Conservation (phyloP, 1,140 invertebrate species). For the Drosophila carrolli region DNA sequence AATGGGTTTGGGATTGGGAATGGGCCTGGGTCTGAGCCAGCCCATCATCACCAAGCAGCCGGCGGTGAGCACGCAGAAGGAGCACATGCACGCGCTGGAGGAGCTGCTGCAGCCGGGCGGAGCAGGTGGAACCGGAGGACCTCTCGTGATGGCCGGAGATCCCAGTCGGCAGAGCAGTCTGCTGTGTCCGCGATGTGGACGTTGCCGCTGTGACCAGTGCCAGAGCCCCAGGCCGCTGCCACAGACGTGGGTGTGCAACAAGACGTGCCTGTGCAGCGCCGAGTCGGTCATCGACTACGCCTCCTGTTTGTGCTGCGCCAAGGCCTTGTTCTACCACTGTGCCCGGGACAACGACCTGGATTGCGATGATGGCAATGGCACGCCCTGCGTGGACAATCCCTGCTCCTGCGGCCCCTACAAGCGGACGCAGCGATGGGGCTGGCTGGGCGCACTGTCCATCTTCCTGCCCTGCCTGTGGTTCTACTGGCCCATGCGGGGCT, state of each 20-base stretch:
- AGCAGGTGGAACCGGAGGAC: constrained; percentile 43
- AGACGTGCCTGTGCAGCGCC: constrained; percentile 93
- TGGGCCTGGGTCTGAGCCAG: constrained; percentile 24
- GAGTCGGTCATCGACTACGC: constrained; percentile 94
- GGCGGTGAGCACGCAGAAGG: constrained; percentile 69
- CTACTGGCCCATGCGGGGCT: constrained; percentile 95
- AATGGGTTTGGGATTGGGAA: constrained; percentile 13
- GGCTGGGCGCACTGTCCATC: constrained; percentile 91
- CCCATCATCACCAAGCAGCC: constrained; percentile 87
- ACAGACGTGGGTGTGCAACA: constrained; percentile 94
- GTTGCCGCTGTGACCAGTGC: constrained; percentile 94
- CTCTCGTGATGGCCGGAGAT: constrained; percentile 71
- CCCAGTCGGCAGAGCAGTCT: constrained; percentile 77
- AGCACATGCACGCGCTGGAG: constrained; percentile 85
- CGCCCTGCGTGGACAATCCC: constrained; percentile 92
- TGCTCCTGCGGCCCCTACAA: constrained; percentile 92
- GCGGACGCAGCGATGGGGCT: constrained; percentile 91
- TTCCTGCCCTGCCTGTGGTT: constrained; percentile 94
- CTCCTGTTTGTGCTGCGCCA: constrained; percentile 96
- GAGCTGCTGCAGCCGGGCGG: constrained; percentile 45
- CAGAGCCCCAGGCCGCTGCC: constrained; percentile 93
- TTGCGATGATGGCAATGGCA: constrained; percentile 88
- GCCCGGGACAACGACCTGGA: constrained; percentile 89
- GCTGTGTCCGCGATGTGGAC: constrained; percentile 93
- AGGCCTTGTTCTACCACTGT: constrained; percentile 96